These are phyloP conservation scores for Hemitrygon akajei DNA, from an alignment of 2,797 vertebrate genomes.

Conservation along the genomic window DNA sequence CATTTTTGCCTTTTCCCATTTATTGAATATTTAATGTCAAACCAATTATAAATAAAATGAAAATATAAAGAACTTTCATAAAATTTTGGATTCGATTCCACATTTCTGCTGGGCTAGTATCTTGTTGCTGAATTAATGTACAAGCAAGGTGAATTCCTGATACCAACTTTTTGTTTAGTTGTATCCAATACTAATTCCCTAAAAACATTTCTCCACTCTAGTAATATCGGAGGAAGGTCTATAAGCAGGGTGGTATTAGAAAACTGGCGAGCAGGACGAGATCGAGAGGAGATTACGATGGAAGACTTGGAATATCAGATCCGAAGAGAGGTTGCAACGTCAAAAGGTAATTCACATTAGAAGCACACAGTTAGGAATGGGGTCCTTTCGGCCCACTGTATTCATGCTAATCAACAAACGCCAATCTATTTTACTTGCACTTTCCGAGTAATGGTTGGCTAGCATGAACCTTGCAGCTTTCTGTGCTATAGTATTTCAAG, in stretches of 20 bases:
- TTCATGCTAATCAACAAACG: too few species aligned
- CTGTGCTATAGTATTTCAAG: too few species aligned
- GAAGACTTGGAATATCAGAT: constrained; percentile 74
- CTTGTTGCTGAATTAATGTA: not conserved
- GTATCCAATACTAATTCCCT: not conserved
- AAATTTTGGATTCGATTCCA: not conserved
- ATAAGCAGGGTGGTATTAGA: constrained; percentile 81
- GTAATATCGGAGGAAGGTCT: constrained; percentile 75
- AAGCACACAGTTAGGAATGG: too few species aligned
- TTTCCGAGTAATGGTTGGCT: too few species aligned
- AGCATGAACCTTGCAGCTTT: too few species aligned
- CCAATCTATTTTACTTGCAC: too few species aligned
- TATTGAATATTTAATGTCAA: not conserved
- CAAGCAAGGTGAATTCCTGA: not conserved
- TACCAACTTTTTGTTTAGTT: not conserved
- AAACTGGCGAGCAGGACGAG: constrained; percentile 76
- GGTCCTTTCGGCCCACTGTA: too few species aligned
- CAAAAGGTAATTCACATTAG: not conserved
- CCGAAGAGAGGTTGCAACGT: constrained; percentile 60
- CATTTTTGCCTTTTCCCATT: not conserved
- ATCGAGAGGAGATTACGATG: constrained; percentile 81
- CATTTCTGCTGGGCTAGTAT: not conserved
- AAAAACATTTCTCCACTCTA: constrained; percentile 45
- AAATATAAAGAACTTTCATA: not conserved
- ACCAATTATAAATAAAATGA: not conserved